Evolutionary conservation across 2,113 vertebrate species (phyloP), one percentile per base, ranked within the genome.

Genomic region (Lepus timidus): DNA sequence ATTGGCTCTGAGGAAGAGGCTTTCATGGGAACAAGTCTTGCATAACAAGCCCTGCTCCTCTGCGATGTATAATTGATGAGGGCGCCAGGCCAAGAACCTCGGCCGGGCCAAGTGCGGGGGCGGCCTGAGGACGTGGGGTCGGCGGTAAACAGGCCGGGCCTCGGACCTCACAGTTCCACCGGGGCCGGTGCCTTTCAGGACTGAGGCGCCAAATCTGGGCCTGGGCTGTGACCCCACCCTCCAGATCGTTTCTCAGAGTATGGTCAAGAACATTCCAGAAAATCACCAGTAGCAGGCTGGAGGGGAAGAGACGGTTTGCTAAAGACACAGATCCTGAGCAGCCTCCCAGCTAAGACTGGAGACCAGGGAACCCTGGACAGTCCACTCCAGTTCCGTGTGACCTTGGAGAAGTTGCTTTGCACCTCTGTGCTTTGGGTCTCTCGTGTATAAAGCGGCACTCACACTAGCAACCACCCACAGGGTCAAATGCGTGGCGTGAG

Each of bases 41-140:
- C 95, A 4, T 96, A 93, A 95, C 95, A 96, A 90, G 83, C 91
- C 80, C 73, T 64, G 91, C 71, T 97, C 94, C 97, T 96, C 55
- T 0, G 89, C 58, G 71, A 96, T 97, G 91, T 79, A 97, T 97
- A 95, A 97, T 97, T 96, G 92, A 97, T 97, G 96, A 97, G 82
- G 91, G 79, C 29, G 0, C 74, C 62, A 16, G 92, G 95, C 71
- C 7, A 0, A 78, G 90, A 92, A 68, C 88, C 92, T 44, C 33
- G 90, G 79, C 93, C 36, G 36, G 81, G 90, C 94, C 91, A 85
- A 92, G 88, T 91, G 94, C 25, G 55, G 96, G 94, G 97, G 80
- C 55, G 7, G 83, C 78, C 6, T n/a, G 90, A 85, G 88, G 82
- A 36, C 88, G 85, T 19, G 58, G 61, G 58, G 65, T 39, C 51